Percentiles rank a stretch among this genome's conserved stretches.
These are phyloP conservation scores for Temnothorax curvispinosus DNA, from an alignment of 1,140 invertebrate genomes.

Conservation along the genomic window DNA sequence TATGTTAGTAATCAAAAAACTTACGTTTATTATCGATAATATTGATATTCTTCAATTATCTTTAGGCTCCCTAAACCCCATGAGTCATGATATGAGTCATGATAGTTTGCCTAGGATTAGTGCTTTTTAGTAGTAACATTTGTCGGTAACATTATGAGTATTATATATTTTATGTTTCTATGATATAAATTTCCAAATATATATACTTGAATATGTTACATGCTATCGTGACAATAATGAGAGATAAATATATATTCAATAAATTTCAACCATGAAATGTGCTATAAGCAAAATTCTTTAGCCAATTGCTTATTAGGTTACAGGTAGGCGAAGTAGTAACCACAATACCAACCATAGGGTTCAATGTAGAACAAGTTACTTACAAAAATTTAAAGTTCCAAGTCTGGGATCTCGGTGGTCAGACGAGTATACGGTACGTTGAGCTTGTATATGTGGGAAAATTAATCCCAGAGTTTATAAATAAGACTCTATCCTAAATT, in stretches of 20 bases:
- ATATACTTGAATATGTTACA: too few relatives aligned
- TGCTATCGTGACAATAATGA: background rate
- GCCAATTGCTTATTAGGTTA: conserved; percentile 85
- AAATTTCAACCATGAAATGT: background rate
- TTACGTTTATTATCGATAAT: too few relatives aligned
- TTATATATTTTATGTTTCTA: conserved; percentile 12
- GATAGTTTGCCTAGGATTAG: too few relatives aligned
- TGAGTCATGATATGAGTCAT: too few relatives aligned
- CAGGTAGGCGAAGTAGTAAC: conserved; percentile 99
- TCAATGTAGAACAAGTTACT: conserved; percentile 98
- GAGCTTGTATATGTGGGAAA: background rate
- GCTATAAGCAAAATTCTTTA: background rate
- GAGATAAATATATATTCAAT: background rate
- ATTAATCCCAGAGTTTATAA: background rate
- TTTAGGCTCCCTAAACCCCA: too few relatives aligned
- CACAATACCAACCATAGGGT: conserved; percentile 99
- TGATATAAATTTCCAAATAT: background rate
- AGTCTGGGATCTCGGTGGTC: conserved; percentile 99
- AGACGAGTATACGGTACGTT: conserved; percentile 94
- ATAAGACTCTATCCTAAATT: background rate
- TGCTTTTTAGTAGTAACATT: too few relatives aligned
- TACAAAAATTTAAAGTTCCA: conserved; percentile 98
- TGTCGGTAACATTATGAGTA: background rate
- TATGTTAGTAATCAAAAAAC: too few relatives aligned
- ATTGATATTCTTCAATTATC: too few relatives aligned